These are phyloP conservation scores for Mechanitis messenoides DNA, from an alignment of 2,888 invertebrate species.

Conservation along the genomic window DNA sequence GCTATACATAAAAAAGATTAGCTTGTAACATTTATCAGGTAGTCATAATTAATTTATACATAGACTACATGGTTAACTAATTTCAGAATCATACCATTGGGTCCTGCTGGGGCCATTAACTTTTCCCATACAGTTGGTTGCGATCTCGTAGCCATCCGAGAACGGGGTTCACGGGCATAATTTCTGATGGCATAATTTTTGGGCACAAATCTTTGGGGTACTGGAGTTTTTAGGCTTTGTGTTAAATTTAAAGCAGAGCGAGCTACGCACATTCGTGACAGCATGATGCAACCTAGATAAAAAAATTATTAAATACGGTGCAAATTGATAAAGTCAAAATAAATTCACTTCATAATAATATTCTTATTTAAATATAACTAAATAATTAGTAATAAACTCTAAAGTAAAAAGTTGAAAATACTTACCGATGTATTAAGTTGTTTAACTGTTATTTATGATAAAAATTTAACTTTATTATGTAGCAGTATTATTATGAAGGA, in stretches of 20 bases:
- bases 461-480: not conserved
- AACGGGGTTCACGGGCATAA: conserved; percentile 73
- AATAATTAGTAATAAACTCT: too few relatives aligned
- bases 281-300: conserved; percentile 55
- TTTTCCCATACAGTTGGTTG: conserved; percentile 81
- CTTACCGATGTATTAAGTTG: not conserved
- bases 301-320: not conserved
- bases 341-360: too few relatives aligned
- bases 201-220: conserved; percentile 64
- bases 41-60: not conserved
- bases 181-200: conserved; percentile 71
- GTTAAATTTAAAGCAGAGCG: conserved; percentile 55
- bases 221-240: conserved; percentile 57
- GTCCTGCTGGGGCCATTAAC: conserved; percentile 85
- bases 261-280: conserved; percentile 68
- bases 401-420: too few relatives aligned
- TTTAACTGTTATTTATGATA: not conserved
- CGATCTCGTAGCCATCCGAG: conserved; percentile 57
- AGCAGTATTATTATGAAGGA: not conserved
- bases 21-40: not conserved
- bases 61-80: too few relatives aligned
- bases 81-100: conserved; percentile 77
- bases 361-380: too few relatives aligned
- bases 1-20: conserved; percentile 73
- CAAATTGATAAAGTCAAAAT: too few relatives aligned